Evolutionary conservation across 2,888 invertebrate species (phyloP).

Genomic region (Parasteatoda lunata): DNA sequence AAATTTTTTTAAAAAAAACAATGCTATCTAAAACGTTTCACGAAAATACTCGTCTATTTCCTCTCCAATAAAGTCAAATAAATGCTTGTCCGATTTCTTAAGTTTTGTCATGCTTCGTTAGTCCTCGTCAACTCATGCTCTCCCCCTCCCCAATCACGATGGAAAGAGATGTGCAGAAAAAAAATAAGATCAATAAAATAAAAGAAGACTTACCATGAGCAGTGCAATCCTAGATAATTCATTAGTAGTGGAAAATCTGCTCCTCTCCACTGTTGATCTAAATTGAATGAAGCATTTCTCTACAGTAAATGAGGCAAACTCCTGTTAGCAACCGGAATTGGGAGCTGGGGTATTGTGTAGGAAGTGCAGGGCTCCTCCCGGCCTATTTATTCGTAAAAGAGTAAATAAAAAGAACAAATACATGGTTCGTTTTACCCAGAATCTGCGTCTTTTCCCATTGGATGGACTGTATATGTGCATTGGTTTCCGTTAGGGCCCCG

Average conservation of each 20-base stretch:
- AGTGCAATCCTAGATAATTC: conserved; percentile 58
- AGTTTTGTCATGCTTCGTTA: conserved; percentile 11
- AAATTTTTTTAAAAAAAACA: too few species aligned
- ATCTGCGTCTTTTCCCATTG: background rate
- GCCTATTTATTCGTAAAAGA: conserved; percentile 58
- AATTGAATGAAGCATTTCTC: conserved; percentile 59
- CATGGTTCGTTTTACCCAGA: conserved; percentile 33
- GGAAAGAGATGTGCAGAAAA: background rate
- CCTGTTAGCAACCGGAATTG: conserved; percentile 33
- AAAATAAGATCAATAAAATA: conserved; percentile 32
- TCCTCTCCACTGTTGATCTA: conserved; percentile 51
- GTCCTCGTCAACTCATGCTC: background rate
- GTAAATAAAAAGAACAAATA: conserved; percentile 63
- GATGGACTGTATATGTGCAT: background rate
- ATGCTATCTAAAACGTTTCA: too few species aligned
- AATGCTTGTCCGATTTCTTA: background rate
- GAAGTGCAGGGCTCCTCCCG: background rate
- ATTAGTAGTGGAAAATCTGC: conserved; percentile 60
- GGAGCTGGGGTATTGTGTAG: background rate
- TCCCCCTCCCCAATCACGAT: too few species aligned
- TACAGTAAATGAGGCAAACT: conserved; percentile 39
- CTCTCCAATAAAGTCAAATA: background rate
- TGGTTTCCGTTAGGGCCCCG: background rate
- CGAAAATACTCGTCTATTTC: too few species aligned
- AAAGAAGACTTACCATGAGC: background rate